Conservation (phyloP, 2,797 vertebrate genomes). For the Neosalanx taihuensis region DNA sequence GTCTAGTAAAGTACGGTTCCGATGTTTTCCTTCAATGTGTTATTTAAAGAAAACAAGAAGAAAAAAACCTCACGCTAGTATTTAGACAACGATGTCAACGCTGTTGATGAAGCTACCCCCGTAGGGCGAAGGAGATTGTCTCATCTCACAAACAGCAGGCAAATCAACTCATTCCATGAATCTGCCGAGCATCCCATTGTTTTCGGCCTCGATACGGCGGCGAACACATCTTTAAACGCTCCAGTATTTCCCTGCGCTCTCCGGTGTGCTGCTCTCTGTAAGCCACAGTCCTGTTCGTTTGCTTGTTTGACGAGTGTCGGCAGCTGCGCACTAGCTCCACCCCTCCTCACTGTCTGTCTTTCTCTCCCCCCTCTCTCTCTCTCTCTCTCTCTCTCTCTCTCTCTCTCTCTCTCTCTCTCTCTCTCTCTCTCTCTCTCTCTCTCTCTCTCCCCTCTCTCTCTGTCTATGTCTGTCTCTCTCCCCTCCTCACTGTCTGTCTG, state of each 20-base stretch:
- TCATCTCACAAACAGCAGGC: not conserved
- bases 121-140: not conserved
- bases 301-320: slow-evolving; percentile 48
- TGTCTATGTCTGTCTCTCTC: too few relatives aligned
- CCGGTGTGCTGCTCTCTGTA: too few relatives aligned
- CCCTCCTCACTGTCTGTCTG: too few relatives aligned
- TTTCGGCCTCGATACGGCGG: not conserved
- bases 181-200: not conserved
- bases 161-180: not conserved
- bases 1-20: not conserved
- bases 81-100: not conserved
- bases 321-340: slow-evolving; percentile 50
- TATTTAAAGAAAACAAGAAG: not conserved
- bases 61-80: not conserved
- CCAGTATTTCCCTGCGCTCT: too few relatives aligned
- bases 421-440: not conserved
- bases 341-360: too few relatives aligned
- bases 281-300: slow-evolving; percentile 21
- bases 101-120: too few relatives aligned
- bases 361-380: not conserved
- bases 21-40: not conserved
- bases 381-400: too few relatives aligned
- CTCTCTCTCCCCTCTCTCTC: too few relatives aligned
- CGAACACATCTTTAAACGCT: not conserved
- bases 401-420: not conserved